These are phyloP conservation scores for Aphelocoma californica DNA, from an alignment of 2,797 vertebrate genomes.

Conservation along the genomic window DNA sequence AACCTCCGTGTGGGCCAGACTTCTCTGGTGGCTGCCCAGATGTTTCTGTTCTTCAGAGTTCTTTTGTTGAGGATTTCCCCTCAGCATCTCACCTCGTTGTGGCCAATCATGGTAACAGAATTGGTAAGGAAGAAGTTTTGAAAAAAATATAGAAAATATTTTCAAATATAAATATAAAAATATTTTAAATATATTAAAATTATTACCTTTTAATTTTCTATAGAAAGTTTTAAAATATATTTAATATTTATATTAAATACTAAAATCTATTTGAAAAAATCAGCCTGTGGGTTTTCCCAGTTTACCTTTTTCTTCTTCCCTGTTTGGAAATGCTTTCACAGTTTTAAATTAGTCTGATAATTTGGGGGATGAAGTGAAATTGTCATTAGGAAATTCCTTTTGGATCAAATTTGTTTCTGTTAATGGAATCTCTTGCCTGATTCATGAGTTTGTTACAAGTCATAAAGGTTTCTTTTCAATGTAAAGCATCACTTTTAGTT, in stretches of 20 bases:
- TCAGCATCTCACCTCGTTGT: conserved; percentile 93
- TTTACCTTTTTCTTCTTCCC: background rate
- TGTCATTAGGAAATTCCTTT: background rate
- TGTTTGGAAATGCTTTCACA: background rate
- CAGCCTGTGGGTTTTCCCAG: background rate
- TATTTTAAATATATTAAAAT: no score
- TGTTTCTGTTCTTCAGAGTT: conserved; percentile 97
- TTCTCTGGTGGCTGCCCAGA: conserved; percentile 86
- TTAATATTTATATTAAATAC: background rate
- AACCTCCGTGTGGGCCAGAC: conserved; percentile 89
- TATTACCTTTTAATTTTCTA: no score
- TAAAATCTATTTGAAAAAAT: background rate
- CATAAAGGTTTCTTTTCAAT: background rate
- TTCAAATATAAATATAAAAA: no score
- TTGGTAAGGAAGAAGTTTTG: conserved; percentile 76
- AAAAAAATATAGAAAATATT: background rate
- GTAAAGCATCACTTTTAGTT: background rate
- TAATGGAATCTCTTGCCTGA: background rate
- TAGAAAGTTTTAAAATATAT: no score
- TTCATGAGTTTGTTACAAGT: background rate
- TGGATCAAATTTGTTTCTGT: background rate
- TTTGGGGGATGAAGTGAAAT: background rate
- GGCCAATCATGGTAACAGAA: conserved; percentile 99
- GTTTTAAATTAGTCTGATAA: background rate
- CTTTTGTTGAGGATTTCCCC: conserved; percentile 92